These are phyloP conservation scores for Cairina moschata DNA, from an alignment of 2,113 vertebrate genomes.

Conservation along the genomic window DNA sequence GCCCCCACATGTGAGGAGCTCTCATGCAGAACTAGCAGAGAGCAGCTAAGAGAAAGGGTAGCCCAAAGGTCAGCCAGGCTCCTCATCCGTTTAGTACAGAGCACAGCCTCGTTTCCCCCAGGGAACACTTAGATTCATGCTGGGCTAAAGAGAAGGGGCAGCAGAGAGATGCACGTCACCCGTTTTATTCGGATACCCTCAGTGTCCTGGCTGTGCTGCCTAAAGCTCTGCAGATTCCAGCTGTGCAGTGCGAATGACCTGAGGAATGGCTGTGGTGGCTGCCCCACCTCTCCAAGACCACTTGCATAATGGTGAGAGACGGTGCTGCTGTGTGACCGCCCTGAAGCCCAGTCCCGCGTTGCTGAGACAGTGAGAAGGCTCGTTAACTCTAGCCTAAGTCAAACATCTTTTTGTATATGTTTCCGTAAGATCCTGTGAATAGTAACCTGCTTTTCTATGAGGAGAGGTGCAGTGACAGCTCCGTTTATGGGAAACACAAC, in stretches of 20 bases:
- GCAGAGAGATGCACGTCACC: not conserved
- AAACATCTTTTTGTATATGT: not conserved
- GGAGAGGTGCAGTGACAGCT: not conserved
- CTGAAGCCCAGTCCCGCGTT: not conserved
- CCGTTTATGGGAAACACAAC: not conserved
- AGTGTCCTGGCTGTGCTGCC: not conserved
- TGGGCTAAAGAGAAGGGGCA: not conserved
- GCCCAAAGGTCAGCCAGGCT: not conserved
- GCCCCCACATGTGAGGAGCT: fast-evolving
- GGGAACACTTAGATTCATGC: not conserved
- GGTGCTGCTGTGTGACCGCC: fast-evolving
- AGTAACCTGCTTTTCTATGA: not conserved
- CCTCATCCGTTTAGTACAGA: not conserved
- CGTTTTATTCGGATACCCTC: not conserved
- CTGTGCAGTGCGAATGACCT: not conserved
- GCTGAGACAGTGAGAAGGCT: not conserved
- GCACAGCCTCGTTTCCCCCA: not conserved
- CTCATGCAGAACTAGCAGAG: not conserved
- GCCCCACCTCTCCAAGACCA: not conserved
- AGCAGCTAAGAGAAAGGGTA: not conserved
- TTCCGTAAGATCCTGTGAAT: not conserved
- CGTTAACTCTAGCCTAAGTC: not conserved
- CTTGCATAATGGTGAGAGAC: not conserved
- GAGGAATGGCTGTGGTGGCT: not conserved
- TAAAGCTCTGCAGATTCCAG: not conserved